Base-by-base conservation (phyloP, 1,140 invertebrate species). In the Ericerus pela region DNA sequence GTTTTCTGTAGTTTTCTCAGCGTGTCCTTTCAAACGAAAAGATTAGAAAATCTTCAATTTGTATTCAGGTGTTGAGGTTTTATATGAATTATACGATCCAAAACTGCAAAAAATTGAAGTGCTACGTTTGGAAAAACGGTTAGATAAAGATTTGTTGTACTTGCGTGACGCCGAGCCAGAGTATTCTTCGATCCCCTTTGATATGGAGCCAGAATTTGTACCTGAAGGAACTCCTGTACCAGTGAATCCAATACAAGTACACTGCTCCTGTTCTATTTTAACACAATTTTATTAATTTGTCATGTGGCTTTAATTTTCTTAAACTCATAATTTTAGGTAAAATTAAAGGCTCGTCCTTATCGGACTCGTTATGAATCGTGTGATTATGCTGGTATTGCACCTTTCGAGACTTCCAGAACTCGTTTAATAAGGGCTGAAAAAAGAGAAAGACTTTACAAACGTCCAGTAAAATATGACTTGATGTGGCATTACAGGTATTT, bases 11-110 rank as follows among this genome's bases (percentile, higher is more conserved):
- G 16, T 29, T 55, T 54, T 24, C 0, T 51, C n/a, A n/a, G n/a
- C 59, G 56, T 55, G 38, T 10, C 16, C 12, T 10, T 18, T 27
- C 4, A n/a, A n/a, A n/a, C n/a, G n/a, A n/a, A n/a, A n/a, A n/a
- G n/a, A n/a, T n/a, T n/a, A n/a, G n/a, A n/a, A n/a, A n/a, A n/a
- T n/a, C n/a, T n/a, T n/a, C n/a, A n/a, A n/a, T n/a, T 30, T 61
- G 24, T 62, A 64, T 60, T 61, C 62, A 76, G 91, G 91, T 33
- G 72, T 95, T 53, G 83, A 97, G 78, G 78, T 97, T 5, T 69
- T 75, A 53, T 99, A 89, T 72, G 80, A 96, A 37, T 68, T 99
- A 58, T 99, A 99, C 70, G 94, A 95, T 74, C 96, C 96, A 18
- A 82, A 81, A 0, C 80, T 99, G 59, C 80, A 84, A 59, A 82